Base-by-base conservation (phyloP, 2,113 vertebrate species). In the Lepus europaeus region DNA sequence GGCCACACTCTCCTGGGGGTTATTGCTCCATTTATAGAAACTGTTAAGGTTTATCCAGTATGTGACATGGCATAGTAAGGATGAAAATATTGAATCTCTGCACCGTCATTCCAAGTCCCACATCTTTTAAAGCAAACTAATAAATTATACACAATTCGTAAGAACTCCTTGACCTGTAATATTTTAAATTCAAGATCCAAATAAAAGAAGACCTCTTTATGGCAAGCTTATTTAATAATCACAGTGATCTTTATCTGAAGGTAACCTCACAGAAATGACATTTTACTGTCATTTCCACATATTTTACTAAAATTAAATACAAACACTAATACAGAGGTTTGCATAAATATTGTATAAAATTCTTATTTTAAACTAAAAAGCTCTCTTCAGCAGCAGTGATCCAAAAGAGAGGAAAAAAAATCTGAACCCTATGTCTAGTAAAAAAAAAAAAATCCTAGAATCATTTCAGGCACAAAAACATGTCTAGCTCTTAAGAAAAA, bases 291-390 rank as follows among this genome's bases (percentile, higher is more conserved):
- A 92, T 95, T 90, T 89, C 63, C 56, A 86, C 17, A 91, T 9
- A 86, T 90, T 88, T 90, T 88, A 70, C 36, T 33, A 91, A 63
- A 61, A 87, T 92, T 83, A 96, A 51, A 0, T n/a, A 73, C 2
- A 81, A 90, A 36, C 56, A 82, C 61, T 96, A 56, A 78, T 82
- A 96, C 86, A 59, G 79, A 97, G 0, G 39, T 29, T 63, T 87
- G 51, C 93, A 95, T 89, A 96, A 89, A 89, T 96, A 31, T 12
- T 69, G 9, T 10, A 45, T 39, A 96, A 49, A 17, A 31, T 74
- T 97, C 3, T 87, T 94, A 70, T 96, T 90, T 95, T 81, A 95
- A 95, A 95, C 96, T 95, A 80, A 90, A 64, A 92, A 56, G 4
- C 36, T 77, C 76, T 45, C 91, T 97, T 90, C 33, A 96, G 29